Evolutionary conservation across 2,888 invertebrate genomes (phyloP).

Genomic region (Neuroscelio doddi): DNA sequence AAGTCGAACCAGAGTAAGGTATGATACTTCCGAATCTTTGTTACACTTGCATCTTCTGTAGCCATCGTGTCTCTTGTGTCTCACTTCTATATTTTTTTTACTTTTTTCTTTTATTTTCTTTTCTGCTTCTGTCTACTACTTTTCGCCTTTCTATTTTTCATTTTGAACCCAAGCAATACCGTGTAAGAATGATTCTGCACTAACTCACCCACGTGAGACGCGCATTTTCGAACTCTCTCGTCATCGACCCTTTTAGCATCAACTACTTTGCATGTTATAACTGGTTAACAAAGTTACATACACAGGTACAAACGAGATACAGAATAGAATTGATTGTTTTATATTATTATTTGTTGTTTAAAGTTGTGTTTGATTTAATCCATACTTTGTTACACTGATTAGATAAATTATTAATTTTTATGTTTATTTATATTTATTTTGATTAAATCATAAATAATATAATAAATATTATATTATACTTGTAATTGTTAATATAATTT

Average conservation of each 20-base stretch:
- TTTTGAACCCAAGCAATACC: slow-evolving; percentile 14
- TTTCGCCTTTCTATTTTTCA: slow-evolving; percentile 23
- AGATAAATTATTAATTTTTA: no score
- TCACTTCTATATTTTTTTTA: slow-evolving; percentile 11
- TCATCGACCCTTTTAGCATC: slow-evolving; percentile 69
- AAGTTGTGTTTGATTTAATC: not conserved
- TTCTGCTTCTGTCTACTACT: slow-evolving; percentile 16
- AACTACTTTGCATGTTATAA: slow-evolving; percentile 18
- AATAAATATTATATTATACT: no score
- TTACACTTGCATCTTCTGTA: no score
- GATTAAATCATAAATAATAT: no score
- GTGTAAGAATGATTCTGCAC: slow-evolving; percentile 57
- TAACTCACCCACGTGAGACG: slow-evolving; percentile 65
- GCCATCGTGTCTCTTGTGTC: slow-evolving; percentile 20
- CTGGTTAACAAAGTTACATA: slow-evolving; percentile 51
- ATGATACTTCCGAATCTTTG: no score
- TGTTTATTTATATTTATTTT: no score
- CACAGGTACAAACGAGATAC: slow-evolving; percentile 1
- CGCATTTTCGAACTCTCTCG: slow-evolving; percentile 69
- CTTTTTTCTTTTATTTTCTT: slow-evolving; percentile 13
- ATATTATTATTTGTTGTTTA: not conserved
- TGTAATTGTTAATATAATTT: no score
- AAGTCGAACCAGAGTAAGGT: no score
- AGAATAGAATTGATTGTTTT: not conserved
- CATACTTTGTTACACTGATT: no score